Evolutionary conservation across 2,888 invertebrate genomes (phyloP).

Genomic region (Lochmaea crataegi): DNA sequence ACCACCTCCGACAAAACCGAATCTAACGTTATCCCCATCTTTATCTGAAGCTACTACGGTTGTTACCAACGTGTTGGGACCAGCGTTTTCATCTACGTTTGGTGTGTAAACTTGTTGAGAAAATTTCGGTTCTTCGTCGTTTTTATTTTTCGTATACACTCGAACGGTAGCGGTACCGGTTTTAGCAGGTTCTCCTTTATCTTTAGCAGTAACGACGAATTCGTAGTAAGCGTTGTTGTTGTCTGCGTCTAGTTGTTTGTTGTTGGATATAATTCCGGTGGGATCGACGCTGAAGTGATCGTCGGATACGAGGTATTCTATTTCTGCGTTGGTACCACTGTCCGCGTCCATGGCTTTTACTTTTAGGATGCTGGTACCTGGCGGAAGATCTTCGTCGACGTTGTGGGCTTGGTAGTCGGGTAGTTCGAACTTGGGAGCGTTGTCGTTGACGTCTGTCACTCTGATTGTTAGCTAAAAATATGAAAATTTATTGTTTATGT

Average conservation of each 20-base stretch:
- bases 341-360: slow-evolving; percentile 97
- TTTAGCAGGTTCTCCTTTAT: slow-evolving; percentile 93
- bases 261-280: slow-evolving; percentile 92
- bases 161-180: slow-evolving; percentile 94
- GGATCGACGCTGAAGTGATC: slow-evolving; percentile 96
- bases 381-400: slow-evolving; percentile 92
- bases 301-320: slow-evolving; percentile 90
- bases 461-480: slow-evolving; percentile 85
- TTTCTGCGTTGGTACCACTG: slow-evolving; percentile 94
- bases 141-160: slow-evolving; percentile 97
- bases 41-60: slow-evolving; percentile 97
- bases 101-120: slow-evolving; percentile 97
- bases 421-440: slow-evolving; percentile 94
- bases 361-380: slow-evolving; percentile 92
- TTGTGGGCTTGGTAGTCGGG: slow-evolving; percentile 98
- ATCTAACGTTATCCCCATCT: slow-evolving; percentile 95
- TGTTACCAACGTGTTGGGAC: slow-evolving; percentile 93
- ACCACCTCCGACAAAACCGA: slow-evolving; percentile 88
- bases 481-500: not conserved
- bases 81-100: slow-evolving; percentile 95
- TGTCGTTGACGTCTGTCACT: slow-evolving; percentile 97
- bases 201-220: slow-evolving; percentile 92
- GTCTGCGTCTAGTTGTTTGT: slow-evolving; percentile 93
- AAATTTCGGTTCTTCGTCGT: slow-evolving; percentile 97
- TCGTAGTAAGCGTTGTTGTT: slow-evolving; percentile 97